A percentile compares a stretch with the other conserved stretches of the same genome.
Conservation (phyloP, 2,797 vertebrate genomes). For the Gobio occitaniae region DNA sequence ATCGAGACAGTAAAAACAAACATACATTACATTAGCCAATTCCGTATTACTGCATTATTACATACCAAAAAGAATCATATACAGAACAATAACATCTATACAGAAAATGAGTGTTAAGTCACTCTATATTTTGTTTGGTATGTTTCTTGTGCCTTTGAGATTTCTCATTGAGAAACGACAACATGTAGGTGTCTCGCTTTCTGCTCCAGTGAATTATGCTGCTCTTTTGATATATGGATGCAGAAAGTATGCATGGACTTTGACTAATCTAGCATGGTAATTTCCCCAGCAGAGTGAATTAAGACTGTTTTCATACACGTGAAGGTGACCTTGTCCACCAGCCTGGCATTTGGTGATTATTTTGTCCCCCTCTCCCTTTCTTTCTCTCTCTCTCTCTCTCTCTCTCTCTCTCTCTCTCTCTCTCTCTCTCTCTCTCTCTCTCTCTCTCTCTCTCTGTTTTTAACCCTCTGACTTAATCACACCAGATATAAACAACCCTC, state of each 20-base stretch:
- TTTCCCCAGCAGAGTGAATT: constrained; percentile 75
- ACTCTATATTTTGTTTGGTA: background rate
- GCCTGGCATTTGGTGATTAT: constrained; percentile 78
- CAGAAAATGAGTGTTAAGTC: background rate
- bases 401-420: constrained; percentile 70
- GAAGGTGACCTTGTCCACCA: constrained; percentile 85
- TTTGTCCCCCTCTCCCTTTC: constrained; percentile 72
- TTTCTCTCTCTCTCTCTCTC: constrained; percentile 70
- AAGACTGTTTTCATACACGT: constrained; percentile 80
- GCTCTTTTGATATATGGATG: constrained; percentile 63
- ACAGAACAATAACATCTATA: background rate
- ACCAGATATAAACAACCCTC: constrained; percentile 80
- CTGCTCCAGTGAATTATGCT: constrained; percentile 34
- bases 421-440: constrained; percentile 71
- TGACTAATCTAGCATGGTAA: constrained; percentile 74
- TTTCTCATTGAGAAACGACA: constrained; percentile 25
- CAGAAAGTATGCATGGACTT: constrained; percentile 62
- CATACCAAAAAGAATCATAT: constrained; percentile 27
- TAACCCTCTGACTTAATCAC: constrained; percentile 74
- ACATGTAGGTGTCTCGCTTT: constrained; percentile 30
- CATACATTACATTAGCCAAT: background rate
- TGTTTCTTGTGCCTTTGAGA: constrained; percentile 19
- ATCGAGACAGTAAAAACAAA: background rate
- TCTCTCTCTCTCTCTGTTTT: constrained; percentile 65
- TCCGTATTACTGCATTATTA: constrained; percentile 38